Evolutionary conservation across 2,888 invertebrate genomes (phyloP), one percentile per base, ranked within the genome.

Genomic region (Patella depressa): DNA sequence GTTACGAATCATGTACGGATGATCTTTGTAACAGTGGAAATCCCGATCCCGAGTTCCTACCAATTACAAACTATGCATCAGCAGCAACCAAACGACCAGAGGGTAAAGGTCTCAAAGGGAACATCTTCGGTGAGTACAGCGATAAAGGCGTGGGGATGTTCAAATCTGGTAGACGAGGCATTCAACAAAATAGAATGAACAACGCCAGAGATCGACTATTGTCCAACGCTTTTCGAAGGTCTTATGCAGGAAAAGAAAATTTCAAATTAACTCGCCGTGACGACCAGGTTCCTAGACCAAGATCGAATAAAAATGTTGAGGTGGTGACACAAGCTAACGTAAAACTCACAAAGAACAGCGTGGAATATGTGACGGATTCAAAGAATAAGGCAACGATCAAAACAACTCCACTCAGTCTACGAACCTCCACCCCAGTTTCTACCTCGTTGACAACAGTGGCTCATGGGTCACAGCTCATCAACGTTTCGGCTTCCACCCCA

Each of bases 21-120:
- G 78, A 84, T 75, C 77, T 82, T 53, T 84, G 84, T 69, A 84
- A 84, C 77, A 55, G 53, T 59, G 82, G 81, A 24, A 84, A 84
- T 74, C 82, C 81, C 2, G 79, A 78, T 54, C 82, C 82, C 12
- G 71, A 74, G 69, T 76, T 79, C 53, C 77, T 83, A 14, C 71
- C 73, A 12, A 79, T 76, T 12, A 57, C 77, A 34, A 75, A 74
- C 69, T 79, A 78, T 71, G 77, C 78, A 19, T 59, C 59, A 45
- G 75, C 34, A 11, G 53, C 65, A 65, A 15, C 65, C 19, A 65
- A 65, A 65, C 19, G 12, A 12, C 14, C 65, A 9, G 24, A 65
- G 65, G 24, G 65, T 24, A 65, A 65, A 24, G 65, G 65, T 24
- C 24, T 65, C 19, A 65, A 65, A 24, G 65, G 65, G 24, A 65